phyloP scores from a whole-genome alignment of 23 tunicate species.

The Diplosoma virens region DNA sequence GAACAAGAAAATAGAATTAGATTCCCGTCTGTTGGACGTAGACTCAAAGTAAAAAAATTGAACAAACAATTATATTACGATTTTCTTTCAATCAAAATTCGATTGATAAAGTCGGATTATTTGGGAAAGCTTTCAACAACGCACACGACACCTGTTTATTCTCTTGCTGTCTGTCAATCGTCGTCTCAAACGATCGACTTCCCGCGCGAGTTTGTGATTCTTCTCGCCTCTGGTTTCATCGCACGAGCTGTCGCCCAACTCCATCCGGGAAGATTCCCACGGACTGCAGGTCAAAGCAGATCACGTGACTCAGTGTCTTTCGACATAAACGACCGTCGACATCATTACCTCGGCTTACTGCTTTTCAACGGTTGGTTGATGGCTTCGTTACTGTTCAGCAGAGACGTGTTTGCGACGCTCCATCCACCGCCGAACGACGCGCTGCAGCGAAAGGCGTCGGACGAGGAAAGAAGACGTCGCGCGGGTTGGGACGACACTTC shows the following conservation, averaged over 20 bases:
- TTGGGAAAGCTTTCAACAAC: too few species aligned
- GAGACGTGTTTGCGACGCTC: slow-evolving; percentile 13
- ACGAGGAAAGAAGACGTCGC: slow-evolving; percentile 28
- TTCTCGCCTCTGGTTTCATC: slow-evolving; percentile 35
- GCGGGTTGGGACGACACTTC: background rate
- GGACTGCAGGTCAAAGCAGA: slow-evolving; percentile 13
- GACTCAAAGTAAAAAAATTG: too few species aligned
- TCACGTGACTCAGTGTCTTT: background rate
- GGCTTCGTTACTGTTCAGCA: slow-evolving; percentile 1
- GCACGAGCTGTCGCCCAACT: slow-evolving; percentile 50
- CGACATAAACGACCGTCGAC: background rate
- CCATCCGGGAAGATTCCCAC: slow-evolving; percentile 17
- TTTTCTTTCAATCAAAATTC: too few species aligned
- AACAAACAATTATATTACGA: too few species aligned
- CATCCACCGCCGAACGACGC: slow-evolving; percentile 78
- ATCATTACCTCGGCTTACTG: background rate
- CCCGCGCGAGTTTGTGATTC: slow-evolving; percentile 44
- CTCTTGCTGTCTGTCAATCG: slow-evolving; percentile 63
- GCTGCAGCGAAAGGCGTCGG: slow-evolving; percentile 52
- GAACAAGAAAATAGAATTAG: background rate
- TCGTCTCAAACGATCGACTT: slow-evolving; percentile 58
- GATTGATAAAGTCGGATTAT: too few species aligned
- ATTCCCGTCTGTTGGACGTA: too few species aligned
- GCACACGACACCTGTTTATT: slow-evolving; percentile 58
- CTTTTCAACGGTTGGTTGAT: too few species aligned